Base-by-base conservation (phyloP, 1,140 invertebrate species). In the Drosophila insularis region DNA sequence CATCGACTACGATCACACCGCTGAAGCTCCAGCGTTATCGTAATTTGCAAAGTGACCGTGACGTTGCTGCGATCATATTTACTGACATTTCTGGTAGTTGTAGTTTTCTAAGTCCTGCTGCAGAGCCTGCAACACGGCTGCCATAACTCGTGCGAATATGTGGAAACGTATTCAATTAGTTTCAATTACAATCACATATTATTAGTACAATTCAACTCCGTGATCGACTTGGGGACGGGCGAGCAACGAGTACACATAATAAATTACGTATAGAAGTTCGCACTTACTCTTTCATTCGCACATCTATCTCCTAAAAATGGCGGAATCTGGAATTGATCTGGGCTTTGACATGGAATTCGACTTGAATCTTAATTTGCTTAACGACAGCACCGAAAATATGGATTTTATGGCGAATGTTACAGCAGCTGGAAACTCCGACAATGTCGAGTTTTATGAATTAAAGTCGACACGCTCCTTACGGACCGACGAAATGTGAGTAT, bases 241-340 rank as follows among this genome's bases (percentile, higher is more conserved):
- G 27, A 27, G 5, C 27, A 3, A 50, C 43, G 17, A 21, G 19
- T 21, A 50, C 43, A 19, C 43, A 46, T 50, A 21, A 7, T 11
- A 50, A 50, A 17, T 46, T 17, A 17, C 14, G 8, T 50, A 50
- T 50, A 11, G 43, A 50, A 50, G 17, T 50, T 50, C 17, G 43
- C 43, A 50, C 14, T 46, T 46, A 46, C 5, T 46, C 14, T 50
- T 37, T 13, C 7, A 35, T 13, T 50, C 17, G 17, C 10, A 21
- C 43, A 21, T 50, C 19, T 50, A 21, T 21, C 19, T 4, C 17
- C 2, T 21, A 68, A 58, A 19, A 31, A 89, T 89, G 93, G 92
- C 91, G 17, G 95, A 95, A 90, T 95, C 95, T 69, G 95, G 95
- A 53, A 95, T 95, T 85, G 95, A 95, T 91, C 93, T 96, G 92